Evolutionary conservation across 1,140 invertebrate genomes (phyloP).

Genomic region (Drosophila ambigua): DNA sequence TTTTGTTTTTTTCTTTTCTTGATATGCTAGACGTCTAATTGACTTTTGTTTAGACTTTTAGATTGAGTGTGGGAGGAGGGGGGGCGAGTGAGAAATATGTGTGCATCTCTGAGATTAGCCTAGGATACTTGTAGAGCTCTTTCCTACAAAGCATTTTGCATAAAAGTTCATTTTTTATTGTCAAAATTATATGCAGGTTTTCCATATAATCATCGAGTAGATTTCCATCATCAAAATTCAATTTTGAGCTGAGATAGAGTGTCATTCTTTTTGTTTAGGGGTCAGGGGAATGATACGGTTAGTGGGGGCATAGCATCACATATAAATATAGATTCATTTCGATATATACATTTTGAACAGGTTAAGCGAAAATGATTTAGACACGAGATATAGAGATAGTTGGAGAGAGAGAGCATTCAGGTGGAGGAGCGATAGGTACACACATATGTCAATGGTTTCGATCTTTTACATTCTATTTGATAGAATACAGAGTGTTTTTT

Average conservation of each 20-base stretch:
- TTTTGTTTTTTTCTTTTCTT: slow-evolving; percentile 8
- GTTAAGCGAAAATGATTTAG: slow-evolving; percentile 57
- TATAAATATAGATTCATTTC: slow-evolving; percentile 47
- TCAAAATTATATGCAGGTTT: slow-evolving; percentile 72
- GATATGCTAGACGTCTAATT: slow-evolving; percentile 70
- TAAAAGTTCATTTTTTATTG: slow-evolving; percentile 56
- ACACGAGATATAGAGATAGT: background rate
- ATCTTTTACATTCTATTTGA: slow-evolving; percentile 64
- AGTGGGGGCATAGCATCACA: slow-evolving; percentile 40
- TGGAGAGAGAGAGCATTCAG: slow-evolving; percentile 65
- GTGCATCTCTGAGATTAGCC: slow-evolving; percentile 27
- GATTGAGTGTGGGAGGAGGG: slow-evolving; percentile 2
- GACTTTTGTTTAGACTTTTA: slow-evolving; percentile 48
- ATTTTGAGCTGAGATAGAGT: slow-evolving; percentile 58
- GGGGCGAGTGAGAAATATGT: slow-evolving; percentile 8
- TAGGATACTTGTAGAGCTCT: slow-evolving; percentile 38
- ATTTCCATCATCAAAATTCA: slow-evolving; percentile 55
- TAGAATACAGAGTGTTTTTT: slow-evolving; percentile 53
- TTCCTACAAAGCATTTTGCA: slow-evolving; percentile 48
- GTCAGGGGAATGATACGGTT: background rate
- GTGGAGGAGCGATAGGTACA: slow-evolving; percentile 81
- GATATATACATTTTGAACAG: slow-evolving; percentile 50
- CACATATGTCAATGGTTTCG: slow-evolving; percentile 72
- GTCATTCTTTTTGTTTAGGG: slow-evolving; percentile 14
- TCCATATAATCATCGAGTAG: slow-evolving; percentile 8